Percentiles rank a stretch among this genome's conserved stretches.
Evolutionary conservation across 2,888 invertebrate genomes (phyloP).

Genomic region (Camptogramma bilineatum): DNA sequence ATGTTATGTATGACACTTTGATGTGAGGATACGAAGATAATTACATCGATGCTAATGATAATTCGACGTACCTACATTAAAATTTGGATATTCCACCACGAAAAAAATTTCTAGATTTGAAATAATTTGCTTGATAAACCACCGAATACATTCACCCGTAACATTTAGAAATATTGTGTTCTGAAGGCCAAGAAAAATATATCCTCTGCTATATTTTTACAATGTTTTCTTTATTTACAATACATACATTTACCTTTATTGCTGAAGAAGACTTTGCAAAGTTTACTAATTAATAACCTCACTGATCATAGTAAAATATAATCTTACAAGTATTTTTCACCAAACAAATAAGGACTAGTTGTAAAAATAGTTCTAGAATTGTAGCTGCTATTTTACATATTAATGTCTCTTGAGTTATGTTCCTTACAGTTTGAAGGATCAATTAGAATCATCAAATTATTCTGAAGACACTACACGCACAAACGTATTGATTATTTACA

Average conservation of each 20-base stretch:
- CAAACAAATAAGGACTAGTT: conserved; percentile 81
- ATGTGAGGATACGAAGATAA: conserved; percentile 47
- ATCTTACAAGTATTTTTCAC: conserved; percentile 72
- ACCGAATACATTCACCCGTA: conserved; percentile 54
- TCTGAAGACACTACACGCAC: conserved; percentile 36
- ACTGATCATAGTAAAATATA: conserved; percentile 69
- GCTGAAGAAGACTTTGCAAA: conserved; percentile 78
- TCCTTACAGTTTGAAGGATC: conserved; percentile 36
- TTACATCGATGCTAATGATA: conserved; percentile 43
- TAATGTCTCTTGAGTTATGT: conserved; percentile 48
- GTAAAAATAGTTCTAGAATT: conserved; percentile 78
- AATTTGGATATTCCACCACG: conserved; percentile 7
- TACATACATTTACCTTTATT: conserved; percentile 77
- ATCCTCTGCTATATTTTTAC: conserved; percentile 75
- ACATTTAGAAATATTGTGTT: conserved; percentile 63
- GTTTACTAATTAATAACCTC: conserved; percentile 69
- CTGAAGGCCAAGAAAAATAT: conserved; percentile 81
- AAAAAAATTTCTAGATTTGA: conserved; percentile 14
- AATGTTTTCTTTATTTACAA: conserved; percentile 80
- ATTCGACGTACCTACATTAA: conserved; percentile 38
- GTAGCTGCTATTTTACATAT: conserved; percentile 61
- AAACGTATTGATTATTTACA: conserved; percentile 66
- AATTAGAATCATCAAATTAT: conserved; percentile 36
- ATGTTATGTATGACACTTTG: conserved; percentile 55
- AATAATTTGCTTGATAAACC: conserved; percentile 35